Base-by-base conservation (phyloP, 2,113 vertebrate species). In the Orthonyx spaldingii region DNA sequence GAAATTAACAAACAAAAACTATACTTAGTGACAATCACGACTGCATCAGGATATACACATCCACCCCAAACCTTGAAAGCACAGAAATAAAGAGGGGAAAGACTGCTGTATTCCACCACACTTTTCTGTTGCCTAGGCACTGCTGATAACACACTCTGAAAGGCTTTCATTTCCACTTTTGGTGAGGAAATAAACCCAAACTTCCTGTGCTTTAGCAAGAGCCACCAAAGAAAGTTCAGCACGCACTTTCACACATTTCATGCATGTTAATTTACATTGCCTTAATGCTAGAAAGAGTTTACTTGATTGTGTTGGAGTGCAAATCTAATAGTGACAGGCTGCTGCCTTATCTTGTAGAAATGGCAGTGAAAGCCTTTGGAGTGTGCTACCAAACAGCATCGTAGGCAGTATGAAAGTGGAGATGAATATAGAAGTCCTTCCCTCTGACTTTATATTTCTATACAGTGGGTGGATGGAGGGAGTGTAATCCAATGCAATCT, bases 1-100 rank as follows among this genome's bases (percentile, higher is more conserved):
- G 96, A 96, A 96, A 97, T 96, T 97, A 97, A 97, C 96, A 96
- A 91, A 97, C 96, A 96, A 89, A 97, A 97, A 96, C 96, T 97
- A 96, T 94, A 96, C 96, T 97, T 96, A 97, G 90, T 96, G 96
- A 97, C 96, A 97, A 90, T 89, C 83, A 76, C 0, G 93, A 96
- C 80, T 96, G 96, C 96, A 96, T 95, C 94, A 96, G 96, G 96
- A 96, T 85, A 96, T 66, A 95, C 80, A 93, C 93, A 95, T 96
- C 96, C 96, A 94, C 87, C 94, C 96, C 94, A 95, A 84, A 96
- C 64, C 87, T 84, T 84, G 60, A 87, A 92, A 94, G 96, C 92
- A 94, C 69, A 93, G 96, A 96, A 92, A 94, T 87, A 75, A 78
- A 90, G 86, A 93, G 76, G 87, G 94, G 76, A 81, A 94, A 95